A percentile compares a stretch with the other conserved stretches of the same genome.
These are phyloP conservation scores for Micropoecilia bifurca DNA, from an alignment of 2,797 vertebrate species.

Conservation along the genomic window DNA sequence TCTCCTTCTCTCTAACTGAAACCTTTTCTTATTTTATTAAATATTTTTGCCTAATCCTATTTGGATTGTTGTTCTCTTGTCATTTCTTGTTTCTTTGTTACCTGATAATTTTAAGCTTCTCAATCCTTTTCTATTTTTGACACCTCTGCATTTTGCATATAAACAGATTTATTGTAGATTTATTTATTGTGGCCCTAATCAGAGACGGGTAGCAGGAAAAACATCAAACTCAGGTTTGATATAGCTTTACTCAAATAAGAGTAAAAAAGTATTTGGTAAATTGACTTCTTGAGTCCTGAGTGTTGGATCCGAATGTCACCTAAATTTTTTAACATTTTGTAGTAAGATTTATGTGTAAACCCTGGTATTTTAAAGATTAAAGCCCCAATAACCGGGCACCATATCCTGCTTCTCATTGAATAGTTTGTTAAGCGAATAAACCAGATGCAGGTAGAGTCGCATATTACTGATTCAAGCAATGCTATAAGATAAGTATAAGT, in stretches of 20 bases:
- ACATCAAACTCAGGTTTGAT: not conserved
- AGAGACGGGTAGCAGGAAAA: not conserved
- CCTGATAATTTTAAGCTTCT: constrained; percentile 16
- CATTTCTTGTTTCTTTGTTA: constrained; percentile 2
- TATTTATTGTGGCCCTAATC: not conserved
- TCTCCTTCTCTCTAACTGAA: constrained; percentile 2
- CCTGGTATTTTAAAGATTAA: too few species aligned
- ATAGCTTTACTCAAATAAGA: not conserved
- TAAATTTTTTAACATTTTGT: too few species aligned
- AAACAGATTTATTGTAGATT: not conserved
- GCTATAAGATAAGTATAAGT: too few species aligned
- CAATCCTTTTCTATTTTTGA: not conserved
- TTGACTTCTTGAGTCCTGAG: too few species aligned
- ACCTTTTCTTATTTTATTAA: constrained; percentile 26
- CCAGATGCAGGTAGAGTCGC: too few species aligned
- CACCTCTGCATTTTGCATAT: not conserved
- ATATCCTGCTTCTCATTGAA: too few species aligned
- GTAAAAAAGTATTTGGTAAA: not conserved
- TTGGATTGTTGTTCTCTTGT: constrained; percentile 24
- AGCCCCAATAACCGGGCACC: too few species aligned
- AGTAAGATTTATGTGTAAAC: too few species aligned
- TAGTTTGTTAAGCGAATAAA: too few species aligned
- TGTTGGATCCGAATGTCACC: too few species aligned
- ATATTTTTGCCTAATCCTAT: constrained; percentile 40
- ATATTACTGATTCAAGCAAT: too few species aligned